Evolutionary conservation across 1,140 invertebrate species (phyloP), one percentile per base, ranked within the genome.

Genomic region (Thrips palmi): DNA sequence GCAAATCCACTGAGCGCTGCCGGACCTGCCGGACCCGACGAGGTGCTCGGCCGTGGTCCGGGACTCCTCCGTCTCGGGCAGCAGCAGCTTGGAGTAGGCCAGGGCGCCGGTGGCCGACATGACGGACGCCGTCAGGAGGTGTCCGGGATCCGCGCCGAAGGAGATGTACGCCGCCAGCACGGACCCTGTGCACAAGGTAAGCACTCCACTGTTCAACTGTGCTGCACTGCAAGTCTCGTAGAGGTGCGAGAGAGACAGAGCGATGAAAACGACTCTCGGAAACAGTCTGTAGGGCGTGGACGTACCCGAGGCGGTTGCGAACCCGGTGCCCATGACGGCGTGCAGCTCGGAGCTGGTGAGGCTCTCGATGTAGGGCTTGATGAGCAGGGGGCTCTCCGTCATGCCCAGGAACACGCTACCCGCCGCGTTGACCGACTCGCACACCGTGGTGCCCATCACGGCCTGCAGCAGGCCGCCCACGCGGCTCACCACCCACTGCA

Each of bases 101-200:
- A 97, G 59, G 1, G 89, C 77, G 18, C 85, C 85, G 0, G 92
- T 88, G 1, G 91, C 91, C 0, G 87, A 84, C 91, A 97, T 96
- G 1, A 96, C 73, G 30, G 83, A 87, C 0, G 92, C 87, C 0
- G 86, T 86, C 32, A 97, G 71, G 14, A 86, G 56, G 57, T 85
- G 75, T 0, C 72, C 65, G 1, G 84, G 68, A 41, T 79, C 69
- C 4, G 91, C 86, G 2, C 89, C 91, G 54, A 89, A 91, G 12
- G 67, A 67, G 24, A 94, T 83, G 52, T 94, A 97, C 1, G 88
- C 84, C 0, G 86, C 89, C 47, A 97, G 61, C 1, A 92, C 82
- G 1, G 83, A 78, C 7, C 82, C 77, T 80, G 45, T 14, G 19
- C 24, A 19, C 39, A 31, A 27, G 36, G 15, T 32, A 37, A 28